These are phyloP conservation scores for Ammodytes dubius DNA, from an alignment of 2,113 vertebrate species.

Conservation along the genomic window DNA sequence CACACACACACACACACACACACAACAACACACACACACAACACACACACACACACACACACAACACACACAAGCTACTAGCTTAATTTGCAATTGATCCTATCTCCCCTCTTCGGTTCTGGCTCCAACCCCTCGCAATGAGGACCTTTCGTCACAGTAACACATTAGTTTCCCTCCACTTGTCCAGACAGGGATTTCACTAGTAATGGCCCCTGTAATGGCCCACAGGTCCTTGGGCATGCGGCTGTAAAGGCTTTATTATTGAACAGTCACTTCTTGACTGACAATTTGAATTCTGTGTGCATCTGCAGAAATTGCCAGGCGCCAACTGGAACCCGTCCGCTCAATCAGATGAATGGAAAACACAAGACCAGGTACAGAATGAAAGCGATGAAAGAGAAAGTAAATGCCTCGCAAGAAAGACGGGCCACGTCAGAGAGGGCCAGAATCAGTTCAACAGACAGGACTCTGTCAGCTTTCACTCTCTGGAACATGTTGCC, in stretches of 20 bases:
- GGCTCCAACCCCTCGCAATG: constrained; percentile 42
- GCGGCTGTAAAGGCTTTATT: constrained; percentile 60
- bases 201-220: constrained; percentile 71
- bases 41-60: neutral
- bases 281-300: constrained; percentile 58
- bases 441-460: constrained; percentile 51
- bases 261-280: constrained; percentile 67
- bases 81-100: constrained; percentile 64
- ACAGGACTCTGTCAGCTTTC: constrained; percentile 62
- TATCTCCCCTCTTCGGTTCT: constrained; percentile 37
- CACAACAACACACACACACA: no score
- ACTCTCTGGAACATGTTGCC: constrained; percentile 28
- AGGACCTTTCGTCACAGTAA: constrained; percentile 64
- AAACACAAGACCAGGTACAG: constrained; percentile 14
- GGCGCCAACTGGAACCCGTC: constrained; percentile 43
- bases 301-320: constrained; percentile 59
- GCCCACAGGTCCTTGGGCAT: constrained; percentile 66
- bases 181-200: constrained; percentile 72
- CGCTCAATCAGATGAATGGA: constrained; percentile 60
- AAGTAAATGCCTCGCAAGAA: constrained; percentile 35
- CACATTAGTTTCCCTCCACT: constrained; percentile 73
- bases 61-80: neutral
- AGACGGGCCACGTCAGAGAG: constrained; percentile 42
- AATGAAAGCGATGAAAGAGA: constrained; percentile 50
- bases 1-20: no score